Base-by-base conservation (phyloP, 2,797 vertebrate genomes). In the Alfaro cultratus region DNA sequence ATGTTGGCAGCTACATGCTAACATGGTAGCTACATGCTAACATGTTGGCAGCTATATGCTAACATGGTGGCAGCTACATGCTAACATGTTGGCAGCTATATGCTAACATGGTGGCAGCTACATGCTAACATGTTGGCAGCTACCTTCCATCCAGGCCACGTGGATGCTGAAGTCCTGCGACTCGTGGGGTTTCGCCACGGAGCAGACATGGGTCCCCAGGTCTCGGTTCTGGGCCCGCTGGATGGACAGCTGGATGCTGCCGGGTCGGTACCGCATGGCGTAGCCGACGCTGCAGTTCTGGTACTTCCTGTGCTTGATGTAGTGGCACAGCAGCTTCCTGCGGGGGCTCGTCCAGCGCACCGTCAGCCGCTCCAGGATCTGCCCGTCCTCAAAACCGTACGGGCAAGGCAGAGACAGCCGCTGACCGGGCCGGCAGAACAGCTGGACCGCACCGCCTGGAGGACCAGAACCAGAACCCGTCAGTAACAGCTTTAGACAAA, bases 291-390 rank as follows among this genome's bases (percentile, higher is more conserved):
- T 92, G 90, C 96, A 96, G 93, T 96, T 96, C 86, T 77, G 90
- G 89, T 94, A 96, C 1, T 16, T 45, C 77, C 94, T 96, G 80
- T 96, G 96, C 82, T 96, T 96, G 91, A 96, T 95, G 85, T 92
- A 95, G 87, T 96, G 95, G 80, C 96, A 96, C 72, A 96, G 92
- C 77, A 96, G 90, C 74, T 82, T 49, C 8, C 91, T 91, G 68
- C 43, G 36, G 0, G 96, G 96, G 47, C 92, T 91, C 83, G 86
- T 91, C 96, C 95, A 96, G 88, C 96, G 96, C 1, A 96, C 76
- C 0, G 95, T 96, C 73, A 96, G 91, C 88, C 95, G 91, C 0
- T 92, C 73, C 73, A 95, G 78, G 29, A 80, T 51, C 0, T 55
- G 12, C 1, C 55, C 29, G 34, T 91, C 89, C 82, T 96, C 96